Evolutionary conservation across 2,797 vertebrate species (phyloP), one percentile per base, ranked within the genome.

Genomic region (Novumbra hubbsi): DNA sequence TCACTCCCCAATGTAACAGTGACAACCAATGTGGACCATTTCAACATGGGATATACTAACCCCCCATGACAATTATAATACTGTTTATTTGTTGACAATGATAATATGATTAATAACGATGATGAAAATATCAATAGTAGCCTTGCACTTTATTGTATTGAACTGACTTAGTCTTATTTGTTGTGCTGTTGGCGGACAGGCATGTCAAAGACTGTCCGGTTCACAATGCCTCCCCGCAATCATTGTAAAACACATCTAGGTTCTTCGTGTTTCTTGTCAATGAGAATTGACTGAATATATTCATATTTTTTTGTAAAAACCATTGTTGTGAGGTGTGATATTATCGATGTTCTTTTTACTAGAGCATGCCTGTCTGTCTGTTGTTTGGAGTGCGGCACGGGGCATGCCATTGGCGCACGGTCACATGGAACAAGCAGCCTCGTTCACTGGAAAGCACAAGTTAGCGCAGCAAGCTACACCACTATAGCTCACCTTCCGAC

Each of bases 111-210:
- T 83, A 80, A 50, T 79, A 64, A 70, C 68, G 11, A 63, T 67
- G 28, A 80, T 82, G 82, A 79, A 81, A 70, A 89, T 85, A 78
- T 89, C 85, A 78, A 84, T 84, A 81, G 84, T 89, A 83, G 84
- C 81, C 84, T 89, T 91, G 90, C 91, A 93, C 90, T 92, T 93
- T 91, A 87, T 76, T 81, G 73, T 81, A 88, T 82, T 77, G 81
- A 85, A 80, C 86, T 86, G 78, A 81, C 41, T 68, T 86, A 78
- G 75, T 81, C 52, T 86, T 90, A 86, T 90, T 85, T 87, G 82
- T 90, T 83, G 84, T 91, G 77, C 75, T 84, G 70, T 74, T 76
- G 72, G 71, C 74, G 55, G 65, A 78, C 65, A 76, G 75, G 74
- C 81, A 84, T 84, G 81, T 80, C 76, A 64, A 72, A 81, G 69